Base-by-base conservation (phyloP, 2,113 vertebrate species). In the Barbus barbus region DNA sequence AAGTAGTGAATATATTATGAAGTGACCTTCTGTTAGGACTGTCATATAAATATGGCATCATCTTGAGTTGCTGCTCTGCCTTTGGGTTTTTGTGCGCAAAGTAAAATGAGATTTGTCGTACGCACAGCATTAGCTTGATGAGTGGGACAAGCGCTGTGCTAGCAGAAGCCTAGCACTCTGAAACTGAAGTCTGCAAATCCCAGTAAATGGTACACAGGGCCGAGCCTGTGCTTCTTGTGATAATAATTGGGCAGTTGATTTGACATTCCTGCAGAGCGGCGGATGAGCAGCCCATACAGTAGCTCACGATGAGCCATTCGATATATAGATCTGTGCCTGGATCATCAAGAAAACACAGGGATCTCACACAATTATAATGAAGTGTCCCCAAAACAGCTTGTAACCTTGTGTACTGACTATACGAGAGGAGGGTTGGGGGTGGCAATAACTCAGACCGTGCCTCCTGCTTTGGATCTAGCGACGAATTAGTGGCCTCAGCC, bases 401-500 rank as follows among this genome's bases (percentile, higher is more conserved):
- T 84, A 82, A 72, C 77, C 76, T 20, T 80, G 75, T 56, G 22
- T 48, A 38, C 20, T 11, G 77, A 81, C 58, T 53, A 71, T 63
- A 73, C 33, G 84, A 33, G 33, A 63, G 22, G 73, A 22, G 67
- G 48, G 18, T 38, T 75, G 67, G 72, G 33, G 73, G 41, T 63
- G 36, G 67, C 58, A 69, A 72, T 81, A 77, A 76, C 72, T 88
- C 86, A 83, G 83, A 83, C 81, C 38, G 20, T 31, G 73, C 41
- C 82, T 86, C 78, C 83, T 80, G 86, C 85, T 88, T 87, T 36
- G 61, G 79, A 84, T 86, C 85, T 75, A 79, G 24, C 87, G 86
- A 78, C 51, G n/a, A 80, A 88, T 87, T 88, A 89, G 91, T 91
- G 91, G 90, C 91, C 91, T 91, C 92, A 93, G 92, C 89, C 87